Percentiles rank a stretch among this genome's conserved stretches.
phyloP scores from a whole-genome alignment of 2,113 vertebrate genomes.

The Carettochelys insculpta region DNA sequence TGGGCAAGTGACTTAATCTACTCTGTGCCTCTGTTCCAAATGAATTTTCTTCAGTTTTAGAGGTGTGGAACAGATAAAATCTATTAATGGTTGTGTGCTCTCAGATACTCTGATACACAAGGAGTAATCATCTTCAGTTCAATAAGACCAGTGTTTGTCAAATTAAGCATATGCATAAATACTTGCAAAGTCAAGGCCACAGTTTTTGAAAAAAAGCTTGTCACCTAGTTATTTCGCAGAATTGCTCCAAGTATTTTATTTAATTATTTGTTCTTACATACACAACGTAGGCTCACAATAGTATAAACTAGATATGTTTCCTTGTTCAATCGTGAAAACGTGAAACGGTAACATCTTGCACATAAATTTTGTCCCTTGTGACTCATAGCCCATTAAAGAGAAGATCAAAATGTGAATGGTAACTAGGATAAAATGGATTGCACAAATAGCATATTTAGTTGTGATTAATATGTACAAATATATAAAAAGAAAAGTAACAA shows the following conservation, averaged over 20 bases:
- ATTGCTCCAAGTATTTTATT: constrained; percentile 54
- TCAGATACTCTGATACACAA: too few relatives aligned
- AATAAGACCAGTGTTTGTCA: background rate
- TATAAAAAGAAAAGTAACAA: background rate
- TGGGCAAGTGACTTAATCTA: background rate
- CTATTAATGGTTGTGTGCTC: background rate
- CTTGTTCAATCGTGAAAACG: constrained; percentile 7
- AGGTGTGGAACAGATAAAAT: background rate
- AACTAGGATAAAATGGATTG: background rate
- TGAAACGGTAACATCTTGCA: background rate
- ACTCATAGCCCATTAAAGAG: constrained; percentile 6
- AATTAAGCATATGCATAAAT: constrained; percentile 43
- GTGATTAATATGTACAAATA: background rate
- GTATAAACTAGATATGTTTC: constrained; percentile 32
- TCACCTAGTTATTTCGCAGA: constrained; percentile 57
- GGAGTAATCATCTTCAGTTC: constrained; percentile 10
- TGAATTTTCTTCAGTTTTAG: background rate
- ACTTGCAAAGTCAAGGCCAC: constrained; percentile 36
- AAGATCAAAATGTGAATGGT: background rate
- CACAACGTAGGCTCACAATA: constrained; percentile 39
- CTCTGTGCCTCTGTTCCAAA: background rate
- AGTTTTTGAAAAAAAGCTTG: constrained; percentile 36
- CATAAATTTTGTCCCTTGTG: background rate
- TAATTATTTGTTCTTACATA: constrained; percentile 55
- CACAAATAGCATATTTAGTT: background rate